A percentile compares a stretch with the other conserved stretches of the same genome.
Conservation (phyloP, 2,888 invertebrate genomes). For the Melieria crassipennis region DNA sequence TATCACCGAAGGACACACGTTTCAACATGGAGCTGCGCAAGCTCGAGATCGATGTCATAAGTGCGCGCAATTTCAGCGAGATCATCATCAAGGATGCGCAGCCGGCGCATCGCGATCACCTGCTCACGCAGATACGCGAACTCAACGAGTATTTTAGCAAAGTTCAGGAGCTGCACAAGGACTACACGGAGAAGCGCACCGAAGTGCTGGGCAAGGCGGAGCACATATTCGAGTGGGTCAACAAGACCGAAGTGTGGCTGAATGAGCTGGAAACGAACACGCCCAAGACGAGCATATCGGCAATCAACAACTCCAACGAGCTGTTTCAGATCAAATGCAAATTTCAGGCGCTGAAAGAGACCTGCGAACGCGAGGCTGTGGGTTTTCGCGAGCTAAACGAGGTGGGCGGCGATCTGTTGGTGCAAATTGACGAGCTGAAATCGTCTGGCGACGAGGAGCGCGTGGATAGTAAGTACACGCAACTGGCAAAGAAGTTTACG, state of each 20-base stretch:
- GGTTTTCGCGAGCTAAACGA: constrained; percentile 78
- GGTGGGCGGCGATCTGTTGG: constrained; percentile 73
- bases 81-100: constrained; percentile 62
- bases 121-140: constrained; percentile 56
- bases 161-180: constrained; percentile 57
- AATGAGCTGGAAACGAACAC: constrained; percentile 71
- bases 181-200: constrained; percentile 55
- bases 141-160: constrained; percentile 59
- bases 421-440: constrained; percentile 69
- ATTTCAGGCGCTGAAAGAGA: constrained; percentile 77
- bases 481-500: constrained; percentile 74
- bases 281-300: constrained; percentile 69
- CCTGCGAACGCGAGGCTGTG: constrained; percentile 75
- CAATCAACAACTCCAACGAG: constrained; percentile 74
- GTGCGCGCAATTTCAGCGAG: constrained; percentile 64
- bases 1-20: constrained; percentile 40
- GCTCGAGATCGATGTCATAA: constrained; percentile 65
- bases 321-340: constrained; percentile 77
- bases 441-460: constrained; percentile 45
- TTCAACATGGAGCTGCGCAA: constrained; percentile 62
- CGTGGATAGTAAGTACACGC: constrained; percentile 67
- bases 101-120: constrained; percentile 51
- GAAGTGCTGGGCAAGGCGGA: constrained; percentile 57
- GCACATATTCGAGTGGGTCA: constrained; percentile 56
- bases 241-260: constrained; percentile 71